A percentile compares a stretch with the other conserved stretches of the same genome.
Evolutionary conservation across 2,113 vertebrate genomes (phyloP).

Genomic region (Pollimyrus isidori): DNA sequence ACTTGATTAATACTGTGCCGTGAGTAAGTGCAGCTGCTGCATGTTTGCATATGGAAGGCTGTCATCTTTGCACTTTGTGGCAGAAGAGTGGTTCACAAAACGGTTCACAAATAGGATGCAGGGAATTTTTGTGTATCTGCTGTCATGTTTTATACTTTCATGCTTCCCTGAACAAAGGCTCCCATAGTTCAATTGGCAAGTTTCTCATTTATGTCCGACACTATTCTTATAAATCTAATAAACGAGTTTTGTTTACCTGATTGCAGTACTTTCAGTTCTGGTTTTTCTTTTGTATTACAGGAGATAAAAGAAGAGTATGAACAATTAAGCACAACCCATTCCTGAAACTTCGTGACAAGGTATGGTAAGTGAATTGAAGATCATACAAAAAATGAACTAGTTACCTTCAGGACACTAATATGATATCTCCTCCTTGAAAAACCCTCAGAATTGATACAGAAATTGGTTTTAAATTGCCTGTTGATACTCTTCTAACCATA

Average conservation of each 20-base stretch:
- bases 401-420: background rate
- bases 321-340: constrained; percentile 14
- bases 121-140: background rate
- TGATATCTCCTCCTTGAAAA: background rate
- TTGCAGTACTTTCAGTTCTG: background rate
- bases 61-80: background rate
- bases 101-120: background rate
- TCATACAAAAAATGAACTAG: background rate
- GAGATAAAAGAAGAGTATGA: constrained; percentile 31
- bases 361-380: constrained; percentile 30
- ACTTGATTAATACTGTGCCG: background rate
- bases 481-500: background rate
- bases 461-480: background rate
- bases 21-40: background rate
- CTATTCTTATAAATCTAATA: constrained; percentile 11
- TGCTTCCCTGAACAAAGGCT: constrained; percentile 15
- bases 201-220: background rate
- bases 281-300: constrained; percentile 28
- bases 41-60: background rate
- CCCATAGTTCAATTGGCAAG: background rate
- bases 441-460: background rate
- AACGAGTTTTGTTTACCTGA: background rate
- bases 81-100: background rate
- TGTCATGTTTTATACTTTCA: constrained; percentile 10
- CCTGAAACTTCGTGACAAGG: constrained; percentile 29